Evolutionary conservation across 2,113 vertebrate species (phyloP).

Genomic region (Anthoscopus minutus): DNA sequence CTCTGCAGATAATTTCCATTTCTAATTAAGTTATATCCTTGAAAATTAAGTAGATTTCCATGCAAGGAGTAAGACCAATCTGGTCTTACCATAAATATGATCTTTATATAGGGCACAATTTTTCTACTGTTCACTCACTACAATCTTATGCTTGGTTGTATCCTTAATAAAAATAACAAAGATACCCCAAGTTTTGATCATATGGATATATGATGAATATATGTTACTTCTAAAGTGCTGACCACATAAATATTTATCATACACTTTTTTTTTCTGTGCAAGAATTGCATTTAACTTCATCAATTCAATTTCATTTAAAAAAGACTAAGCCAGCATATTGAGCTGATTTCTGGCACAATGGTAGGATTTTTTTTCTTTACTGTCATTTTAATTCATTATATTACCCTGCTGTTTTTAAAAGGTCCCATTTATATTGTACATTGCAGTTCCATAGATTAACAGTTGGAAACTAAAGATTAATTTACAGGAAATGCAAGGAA

Average conservation of each 20-base stretch:
- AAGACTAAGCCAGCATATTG: slow-evolving; percentile 60
- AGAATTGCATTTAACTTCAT: slow-evolving; percentile 45
- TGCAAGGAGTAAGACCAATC: not conserved
- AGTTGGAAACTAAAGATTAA: slow-evolving; percentile 62
- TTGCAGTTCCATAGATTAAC: slow-evolving; percentile 52
- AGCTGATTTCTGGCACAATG: slow-evolving; percentile 54
- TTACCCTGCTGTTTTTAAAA: slow-evolving; percentile 58
- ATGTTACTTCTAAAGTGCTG: slow-evolving; percentile 31
- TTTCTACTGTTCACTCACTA: not conserved
- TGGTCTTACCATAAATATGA: not conserved
- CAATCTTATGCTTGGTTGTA: not conserved
- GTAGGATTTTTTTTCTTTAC: slow-evolving; percentile 33
- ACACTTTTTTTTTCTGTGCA: not conserved
- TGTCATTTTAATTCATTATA: slow-evolving; percentile 65
- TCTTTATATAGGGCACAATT: not conserved
- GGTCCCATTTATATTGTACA: slow-evolving; percentile 54
- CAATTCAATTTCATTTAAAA: slow-evolving; percentile 64
- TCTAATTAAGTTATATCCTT: not conserved
- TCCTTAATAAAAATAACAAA: not conserved
- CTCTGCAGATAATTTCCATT: not conserved
- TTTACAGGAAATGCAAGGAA: slow-evolving; percentile 52
- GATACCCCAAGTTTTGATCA: not conserved
- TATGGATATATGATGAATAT: not conserved
- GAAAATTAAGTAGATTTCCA: not conserved
- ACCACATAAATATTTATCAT: slow-evolving; percentile 43